phyloP scores from a whole-genome alignment of 2,888 invertebrate genomes.

The Drosophila kuntzei region DNA sequence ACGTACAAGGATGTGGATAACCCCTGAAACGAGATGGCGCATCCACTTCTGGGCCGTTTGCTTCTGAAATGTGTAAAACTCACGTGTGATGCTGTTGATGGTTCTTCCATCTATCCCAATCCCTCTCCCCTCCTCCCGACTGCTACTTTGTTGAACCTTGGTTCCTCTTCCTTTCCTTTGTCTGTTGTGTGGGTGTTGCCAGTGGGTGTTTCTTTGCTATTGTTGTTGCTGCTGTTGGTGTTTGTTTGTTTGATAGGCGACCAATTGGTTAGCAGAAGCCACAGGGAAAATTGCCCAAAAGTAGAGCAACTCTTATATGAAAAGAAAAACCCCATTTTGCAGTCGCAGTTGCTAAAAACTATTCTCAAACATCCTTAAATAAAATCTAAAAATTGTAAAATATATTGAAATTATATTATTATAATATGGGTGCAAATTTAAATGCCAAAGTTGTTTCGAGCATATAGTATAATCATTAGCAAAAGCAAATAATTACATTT shows the following conservation, averaged over 20 bases:
- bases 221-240: conserved; percentile 16
- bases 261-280: conserved; percentile 51
- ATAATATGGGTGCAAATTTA: not conserved
- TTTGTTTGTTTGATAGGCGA: conserved; percentile 26
- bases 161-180: conserved; percentile 9
- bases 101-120: not conserved
- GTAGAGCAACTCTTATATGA: conserved; percentile 39
- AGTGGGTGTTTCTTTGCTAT: conserved; percentile 43
- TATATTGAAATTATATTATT: not conserved
- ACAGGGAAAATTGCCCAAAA: conserved; percentile 37
- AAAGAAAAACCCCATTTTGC: not conserved
- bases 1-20: conserved; percentile 29
- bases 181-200: conserved; percentile 42
- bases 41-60: conserved; percentile 47
- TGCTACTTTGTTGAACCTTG: not conserved
- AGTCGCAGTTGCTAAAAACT: not conserved
- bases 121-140: not conserved
- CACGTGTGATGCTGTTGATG: conserved; percentile 79
- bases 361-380: not conserved
- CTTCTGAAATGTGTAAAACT: conserved; percentile 79
- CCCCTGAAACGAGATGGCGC: conserved; percentile 38
- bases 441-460: not conserved
- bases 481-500: conserved; percentile 5
- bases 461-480: not conserved
- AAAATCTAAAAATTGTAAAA: not conserved